Conservation (phyloP, 2,888 invertebrate genomes). For the Scaptomyza flava region DNA sequence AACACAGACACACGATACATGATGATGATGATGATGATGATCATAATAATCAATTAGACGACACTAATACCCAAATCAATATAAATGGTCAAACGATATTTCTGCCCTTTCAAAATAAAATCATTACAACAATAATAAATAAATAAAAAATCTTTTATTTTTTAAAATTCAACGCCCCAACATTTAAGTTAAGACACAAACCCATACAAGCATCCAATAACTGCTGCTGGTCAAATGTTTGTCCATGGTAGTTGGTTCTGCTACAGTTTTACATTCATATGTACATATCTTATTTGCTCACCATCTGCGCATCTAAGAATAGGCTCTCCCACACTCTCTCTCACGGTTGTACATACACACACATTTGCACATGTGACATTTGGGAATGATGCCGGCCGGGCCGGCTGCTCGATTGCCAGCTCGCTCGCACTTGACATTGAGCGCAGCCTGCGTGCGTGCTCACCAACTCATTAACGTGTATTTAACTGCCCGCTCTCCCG, state of each 20-base stretch:
- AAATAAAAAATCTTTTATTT: neutral
- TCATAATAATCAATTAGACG: conserved; percentile 58
- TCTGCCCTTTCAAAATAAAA: conserved; percentile 64
- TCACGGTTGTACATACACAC: conserved; percentile 1
- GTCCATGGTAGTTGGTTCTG: neutral
- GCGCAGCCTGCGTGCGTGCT: conserved; percentile 33
- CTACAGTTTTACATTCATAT: conserved; percentile 38
- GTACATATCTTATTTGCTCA: conserved; percentile 24
- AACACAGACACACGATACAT: conserved; percentile 50
- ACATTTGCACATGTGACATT: conserved; percentile 9
- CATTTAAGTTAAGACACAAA: conserved; percentile 41
- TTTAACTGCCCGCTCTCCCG: conserved; percentile 43
- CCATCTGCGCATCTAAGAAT: conserved; percentile 19
- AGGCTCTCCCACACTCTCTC: conserved; percentile 36
- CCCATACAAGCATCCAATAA: conserved; percentile 23
- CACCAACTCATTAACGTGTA: conserved; percentile 27
- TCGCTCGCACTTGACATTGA: conserved; percentile 69
- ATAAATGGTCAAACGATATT: conserved; percentile 65
- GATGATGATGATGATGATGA: too few species aligned
- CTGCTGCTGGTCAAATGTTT: neutral
- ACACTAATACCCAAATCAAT: conserved; percentile 68
- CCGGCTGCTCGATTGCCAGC: conserved; percentile 39
- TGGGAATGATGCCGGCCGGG: conserved; percentile 58
- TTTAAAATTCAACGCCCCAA: too few species aligned
- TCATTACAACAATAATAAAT: conserved; percentile 29